Base-by-base conservation (phyloP, 30 jellyfish, hydroid and myxozoan species). In the Calvadosia cruxmelitensis region DNA sequence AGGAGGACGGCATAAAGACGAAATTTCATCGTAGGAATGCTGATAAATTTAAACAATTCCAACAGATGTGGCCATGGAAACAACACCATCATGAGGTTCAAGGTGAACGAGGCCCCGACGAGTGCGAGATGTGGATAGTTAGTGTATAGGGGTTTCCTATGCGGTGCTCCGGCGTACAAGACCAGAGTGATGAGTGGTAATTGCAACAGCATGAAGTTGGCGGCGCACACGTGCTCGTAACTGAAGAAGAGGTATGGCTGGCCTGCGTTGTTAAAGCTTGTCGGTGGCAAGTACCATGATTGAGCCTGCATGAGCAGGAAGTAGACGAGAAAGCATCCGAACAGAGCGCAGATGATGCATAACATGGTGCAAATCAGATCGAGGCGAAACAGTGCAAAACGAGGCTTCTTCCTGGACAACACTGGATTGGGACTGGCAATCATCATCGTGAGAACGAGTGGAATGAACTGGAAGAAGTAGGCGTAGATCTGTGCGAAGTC, bases 201-300 rank as follows among this genome's bases (percentile, higher is more conserved):
- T 48, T 68, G 76, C 31, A 36, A 68, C 31, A 50, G 51, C 1
- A 71, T 30, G 24, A 69, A 29, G 77, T 32, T 32, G 7, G 51
- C 28, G 16, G 66, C 68, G 1, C 68, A 66, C 53, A 48, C 33
- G 36, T 69, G 67, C 28, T 77, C 90, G 35, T 36, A 69, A 53
- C 86, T 32, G 34, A 2, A 20, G 31, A 68, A 32, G 36, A 1
- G 13, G 3, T 65, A 31, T 3, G 12, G 73, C 2, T 50, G 34
- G 23, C 0, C 66, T n/a, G 67, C 50, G 50, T n/a, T 51, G 0
- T 42, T 53, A 3, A 64, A 75, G 10, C 7, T 0, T 3, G 64
- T 3, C 0, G 77, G 78, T 0, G 90, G 80, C 52, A 36, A 29
- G 77, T 77, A 77, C 86, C 86, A 77, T 33, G 64, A 3, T 29